Evolutionary conservation across 2,797 vertebrate species (phyloP), one percentile per base, ranked within the genome.

Genomic region (Molossus alvarezi): DNA sequence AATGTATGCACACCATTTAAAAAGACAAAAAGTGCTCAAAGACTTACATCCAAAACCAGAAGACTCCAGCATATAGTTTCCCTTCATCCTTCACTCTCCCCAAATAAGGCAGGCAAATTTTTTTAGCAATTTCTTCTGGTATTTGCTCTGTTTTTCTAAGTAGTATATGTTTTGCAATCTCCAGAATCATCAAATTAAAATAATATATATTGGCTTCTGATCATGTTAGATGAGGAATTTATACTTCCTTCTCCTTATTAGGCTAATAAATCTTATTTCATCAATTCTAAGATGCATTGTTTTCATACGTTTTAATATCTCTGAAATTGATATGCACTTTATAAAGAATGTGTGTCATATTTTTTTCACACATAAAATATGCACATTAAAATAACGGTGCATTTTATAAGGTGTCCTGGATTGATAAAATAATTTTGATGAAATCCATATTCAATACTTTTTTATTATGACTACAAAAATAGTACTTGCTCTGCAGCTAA

Each of bases 291-390:
- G 51, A 64, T n/a, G 15, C 7, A n/a, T 8, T 58, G 23, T 53
- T 82, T 82, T 90, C 27, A 83, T 7, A 37, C 6, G 69, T 65
- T 75, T 93, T 57, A 89, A 89, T 57, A 69, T 82, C 37, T 73
- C 11, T 79, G 81, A 62, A 64, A 23, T 9, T 60, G 11, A 33
- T 27, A 21, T 23, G 2, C 8, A 57, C 7, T 82, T 87, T 15
- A 20, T 53, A 64, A 85, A n/a, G 27, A 88, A 84, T 17, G 3
- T 64, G 8, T 69, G 3, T n/a, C 4, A 23, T 60, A 3, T 60
- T 62, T 33, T 85, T 77, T 82, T 12, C 17, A 55, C 21, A 60
- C 77, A 80, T 41, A 80, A 60, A 80, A 60, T 37, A 58, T 51
- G 62, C 18, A 83, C 45, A 41, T 86, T 86, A 88, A 94, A 75